A percentile compares a stretch with the other conserved stretches of the same genome.
phyloP scores from a whole-genome alignment of 2,113 vertebrate species.

The Pseudorasbora parva region DNA sequence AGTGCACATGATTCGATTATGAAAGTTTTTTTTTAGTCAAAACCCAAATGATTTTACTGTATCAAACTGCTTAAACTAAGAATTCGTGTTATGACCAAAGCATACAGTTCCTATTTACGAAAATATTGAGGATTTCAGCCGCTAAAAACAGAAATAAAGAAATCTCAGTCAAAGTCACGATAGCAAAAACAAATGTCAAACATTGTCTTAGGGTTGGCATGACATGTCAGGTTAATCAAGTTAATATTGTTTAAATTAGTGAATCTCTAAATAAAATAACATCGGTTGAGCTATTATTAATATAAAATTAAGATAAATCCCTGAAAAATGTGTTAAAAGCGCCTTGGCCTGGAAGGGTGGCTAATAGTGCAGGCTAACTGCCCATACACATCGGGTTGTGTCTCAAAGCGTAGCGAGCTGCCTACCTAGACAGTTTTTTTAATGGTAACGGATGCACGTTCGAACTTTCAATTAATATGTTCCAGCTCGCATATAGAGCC shows the following conservation, averaged over 20 bases:
- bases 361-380: constrained; percentile 22
- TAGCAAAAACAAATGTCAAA: neutral
- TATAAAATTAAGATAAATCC: neutral
- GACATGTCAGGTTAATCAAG: neutral
- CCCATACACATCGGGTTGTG: neutral
- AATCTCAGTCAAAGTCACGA: constrained; percentile 9
- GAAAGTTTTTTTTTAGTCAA: neutral
- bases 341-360: constrained; percentile 30
- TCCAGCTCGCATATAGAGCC: too few species aligned
- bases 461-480: neutral
- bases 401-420: neutral
- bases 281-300: neutral
- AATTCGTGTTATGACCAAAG: neutral
- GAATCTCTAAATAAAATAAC: neutral
- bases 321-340: neutral
- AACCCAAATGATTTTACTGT: neutral
- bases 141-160: neutral
- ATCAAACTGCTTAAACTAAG: neutral
- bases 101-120: neutral
- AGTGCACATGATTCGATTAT: neutral
- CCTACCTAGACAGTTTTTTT: neutral
- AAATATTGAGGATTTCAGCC: neutral
- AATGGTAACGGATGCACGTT: neutral
- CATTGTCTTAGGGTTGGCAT: neutral
- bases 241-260: neutral